phyloP scores from a whole-genome alignment of 2,113 vertebrate species.

The Danionella cerebrum region DNA sequence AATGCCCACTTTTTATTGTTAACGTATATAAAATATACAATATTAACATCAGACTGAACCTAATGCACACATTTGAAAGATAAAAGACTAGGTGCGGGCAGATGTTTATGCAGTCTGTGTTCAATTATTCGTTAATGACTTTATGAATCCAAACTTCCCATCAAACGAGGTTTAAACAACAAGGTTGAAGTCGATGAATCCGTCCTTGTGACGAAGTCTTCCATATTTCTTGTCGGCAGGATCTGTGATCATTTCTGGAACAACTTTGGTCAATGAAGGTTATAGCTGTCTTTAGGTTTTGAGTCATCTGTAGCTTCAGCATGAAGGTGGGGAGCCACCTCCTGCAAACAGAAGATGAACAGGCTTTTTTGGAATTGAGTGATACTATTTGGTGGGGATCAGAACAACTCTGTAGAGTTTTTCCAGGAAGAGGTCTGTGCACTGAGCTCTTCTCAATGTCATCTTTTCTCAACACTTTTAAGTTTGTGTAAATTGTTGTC shows the following conservation, averaged over 20 bases:
- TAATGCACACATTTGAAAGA: no score
- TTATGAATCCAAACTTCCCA: no score
- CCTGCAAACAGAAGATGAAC: constrained; percentile 80
- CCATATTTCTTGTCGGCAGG: constrained; percentile 77
- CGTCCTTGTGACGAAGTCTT: constrained; percentile 95
- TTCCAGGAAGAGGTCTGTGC: constrained; percentile 71
- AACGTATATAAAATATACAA: no score
- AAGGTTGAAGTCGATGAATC: constrained; percentile 77
- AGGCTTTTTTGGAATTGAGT: constrained; percentile 79
- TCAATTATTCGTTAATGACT: no score
- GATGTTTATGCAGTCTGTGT: no score
- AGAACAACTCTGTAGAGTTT: constrained; percentile 81
- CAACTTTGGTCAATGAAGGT: constrained; percentile 96
- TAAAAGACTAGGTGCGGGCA: no score
- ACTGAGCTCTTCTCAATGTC: constrained; percentile 73
- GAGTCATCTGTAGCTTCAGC: constrained; percentile 88
- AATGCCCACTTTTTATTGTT: no score
- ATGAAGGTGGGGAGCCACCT: constrained; percentile 84
- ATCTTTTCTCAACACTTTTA: constrained; percentile 76
- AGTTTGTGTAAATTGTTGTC: constrained; percentile 81
- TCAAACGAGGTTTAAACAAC: constrained; percentile 38
- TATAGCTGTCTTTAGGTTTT: constrained; percentile 81
- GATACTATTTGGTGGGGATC: constrained; percentile 71
- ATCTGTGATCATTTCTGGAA: constrained; percentile 91
- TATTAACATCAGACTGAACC: no score